Percentiles rank a stretch among this genome's conserved stretches.
Evolutionary conservation across 1,140 invertebrate genomes (phyloP).

Genomic region (Drosophila obscura): DNA sequence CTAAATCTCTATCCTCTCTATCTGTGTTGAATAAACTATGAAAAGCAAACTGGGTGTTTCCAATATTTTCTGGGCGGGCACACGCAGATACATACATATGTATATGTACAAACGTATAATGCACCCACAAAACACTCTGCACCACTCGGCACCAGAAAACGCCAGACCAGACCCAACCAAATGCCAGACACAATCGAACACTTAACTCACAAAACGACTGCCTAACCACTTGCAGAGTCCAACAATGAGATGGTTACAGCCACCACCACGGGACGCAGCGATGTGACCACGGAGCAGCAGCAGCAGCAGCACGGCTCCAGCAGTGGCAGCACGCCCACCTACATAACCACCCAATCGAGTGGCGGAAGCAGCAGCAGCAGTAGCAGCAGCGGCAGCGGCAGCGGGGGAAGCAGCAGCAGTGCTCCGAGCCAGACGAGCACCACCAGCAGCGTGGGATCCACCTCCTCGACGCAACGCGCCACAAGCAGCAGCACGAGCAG

Average conservation of each 20-base stretch:
- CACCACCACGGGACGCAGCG: conserved; percentile 74
- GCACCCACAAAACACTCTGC: conserved; percentile 1
- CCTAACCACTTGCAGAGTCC: conserved; percentile 62
- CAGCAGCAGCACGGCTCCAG: conserved; percentile 54
- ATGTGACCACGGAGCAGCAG: conserved; percentile 73
- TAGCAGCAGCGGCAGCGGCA: conserved; percentile 4
- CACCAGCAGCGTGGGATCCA: conserved; percentile 42
- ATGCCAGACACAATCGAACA: conserved; percentile 24
- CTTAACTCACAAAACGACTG: conserved; percentile 62
- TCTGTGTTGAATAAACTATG: conserved; percentile 73
- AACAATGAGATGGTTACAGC: conserved; percentile 72
- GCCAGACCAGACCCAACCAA: not conserved
- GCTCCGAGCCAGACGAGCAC: conserved; percentile 48
- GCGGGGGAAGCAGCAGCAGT: conserved; percentile 22
- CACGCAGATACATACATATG: conserved; percentile 6
- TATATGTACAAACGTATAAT: conserved; percentile 1
- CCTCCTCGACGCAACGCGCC: conserved; percentile 55
- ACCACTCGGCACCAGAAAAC: not conserved
- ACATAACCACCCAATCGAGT: conserved; percentile 60
- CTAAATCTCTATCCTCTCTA: conserved; percentile 56
- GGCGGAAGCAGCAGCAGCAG: conserved; percentile 35
- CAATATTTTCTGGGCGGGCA: conserved; percentile 40
- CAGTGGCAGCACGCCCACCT: conserved; percentile 55
- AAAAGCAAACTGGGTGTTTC: conserved; percentile 46
- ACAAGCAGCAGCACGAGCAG: conserved; percentile 53